Evolutionary conservation across 2,888 invertebrate species (phyloP).

Genomic region (Diabrotica balteata): DNA sequence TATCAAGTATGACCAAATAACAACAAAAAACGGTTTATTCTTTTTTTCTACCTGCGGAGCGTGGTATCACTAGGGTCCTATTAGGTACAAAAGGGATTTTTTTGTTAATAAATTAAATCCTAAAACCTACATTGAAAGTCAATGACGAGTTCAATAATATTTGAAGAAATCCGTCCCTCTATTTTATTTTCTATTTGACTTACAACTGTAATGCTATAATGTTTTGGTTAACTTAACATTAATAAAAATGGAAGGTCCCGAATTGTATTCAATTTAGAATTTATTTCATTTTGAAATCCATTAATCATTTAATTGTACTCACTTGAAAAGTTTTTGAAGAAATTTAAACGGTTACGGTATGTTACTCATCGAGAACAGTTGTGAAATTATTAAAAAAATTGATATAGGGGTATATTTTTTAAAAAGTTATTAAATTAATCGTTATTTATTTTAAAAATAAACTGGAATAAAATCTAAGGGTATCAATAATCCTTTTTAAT

Average conservation of each 20-base stretch:
- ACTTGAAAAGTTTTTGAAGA: constrained; percentile 39
- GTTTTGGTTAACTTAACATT: constrained; percentile 56
- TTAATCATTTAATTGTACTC: constrained; percentile 50
- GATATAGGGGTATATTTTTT: constrained; percentile 37
- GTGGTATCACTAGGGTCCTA: constrained; percentile 44
- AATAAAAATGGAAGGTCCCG: constrained; percentile 39
- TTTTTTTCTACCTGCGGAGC: constrained; percentile 47
- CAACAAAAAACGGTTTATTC: constrained; percentile 49
- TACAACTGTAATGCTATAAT: constrained; percentile 57
- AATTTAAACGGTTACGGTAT: constrained; percentile 44
- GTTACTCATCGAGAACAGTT: constrained; percentile 31
- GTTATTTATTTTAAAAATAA: too few relatives aligned
- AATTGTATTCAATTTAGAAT: constrained; percentile 35
- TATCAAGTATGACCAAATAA: constrained; percentile 47
- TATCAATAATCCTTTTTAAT: too few relatives aligned
- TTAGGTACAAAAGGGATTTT: constrained; percentile 44
- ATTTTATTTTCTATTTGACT: constrained; percentile 49
- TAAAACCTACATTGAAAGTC: constrained; percentile 55
- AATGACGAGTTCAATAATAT: constrained; percentile 55
- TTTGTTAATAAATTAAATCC: constrained; percentile 52
- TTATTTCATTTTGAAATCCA: constrained; percentile 48
- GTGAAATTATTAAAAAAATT: constrained; percentile 43
- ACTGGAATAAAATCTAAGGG: too few relatives aligned
- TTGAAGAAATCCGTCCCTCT: constrained; percentile 51
- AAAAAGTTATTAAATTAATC: background rate